These are phyloP conservation scores for Acholoe squamosa DNA, from an alignment of 2,888 invertebrate genomes.

Conservation along the genomic window DNA sequence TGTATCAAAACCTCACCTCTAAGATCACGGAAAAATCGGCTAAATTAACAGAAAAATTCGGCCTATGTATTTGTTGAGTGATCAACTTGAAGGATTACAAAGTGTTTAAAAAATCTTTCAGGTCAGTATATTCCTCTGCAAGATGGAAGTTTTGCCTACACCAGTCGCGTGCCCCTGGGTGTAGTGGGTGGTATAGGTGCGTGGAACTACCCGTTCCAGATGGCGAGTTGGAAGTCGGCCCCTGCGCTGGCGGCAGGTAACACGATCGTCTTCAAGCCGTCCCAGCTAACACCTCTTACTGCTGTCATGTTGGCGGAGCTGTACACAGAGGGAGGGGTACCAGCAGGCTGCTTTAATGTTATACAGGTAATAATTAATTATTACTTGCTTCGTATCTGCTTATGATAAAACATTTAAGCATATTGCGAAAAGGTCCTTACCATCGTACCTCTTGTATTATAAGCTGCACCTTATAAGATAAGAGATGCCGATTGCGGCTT, in stretches of 20 bases:
- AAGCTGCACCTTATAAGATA: no score
- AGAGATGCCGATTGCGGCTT: no score
- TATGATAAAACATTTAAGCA: no score
- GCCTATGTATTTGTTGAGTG: not conserved
- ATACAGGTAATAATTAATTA: conserved; percentile 84
- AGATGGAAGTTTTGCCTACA: conserved; percentile 84
- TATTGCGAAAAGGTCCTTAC: no score
- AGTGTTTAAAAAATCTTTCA: conserved; percentile 68
- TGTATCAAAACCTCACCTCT: no score
- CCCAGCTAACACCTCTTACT: conserved; percentile 85
- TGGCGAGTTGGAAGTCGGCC: conserved; percentile 84
- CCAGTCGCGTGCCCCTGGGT: conserved; percentile 85
- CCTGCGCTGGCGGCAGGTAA: conserved; percentile 86
- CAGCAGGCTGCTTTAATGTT: conserved; percentile 85
- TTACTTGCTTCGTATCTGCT: no score
- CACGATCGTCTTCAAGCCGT: conserved; percentile 86
- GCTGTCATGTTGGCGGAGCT: conserved; percentile 85
- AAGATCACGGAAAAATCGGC: no score
- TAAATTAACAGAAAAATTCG: no score
- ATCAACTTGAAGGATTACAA: not conserved
- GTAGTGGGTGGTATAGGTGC: conserved; percentile 86
- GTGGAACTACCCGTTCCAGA: conserved; percentile 86
- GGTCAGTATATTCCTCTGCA: conserved; percentile 84
- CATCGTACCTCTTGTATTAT: no score
- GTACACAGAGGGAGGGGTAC: conserved; percentile 85